Percentiles rank a stretch among this genome's conserved stretches.
Conservation (phyloP, 2,888 invertebrate genomes). For the Rutpela maculata region DNA sequence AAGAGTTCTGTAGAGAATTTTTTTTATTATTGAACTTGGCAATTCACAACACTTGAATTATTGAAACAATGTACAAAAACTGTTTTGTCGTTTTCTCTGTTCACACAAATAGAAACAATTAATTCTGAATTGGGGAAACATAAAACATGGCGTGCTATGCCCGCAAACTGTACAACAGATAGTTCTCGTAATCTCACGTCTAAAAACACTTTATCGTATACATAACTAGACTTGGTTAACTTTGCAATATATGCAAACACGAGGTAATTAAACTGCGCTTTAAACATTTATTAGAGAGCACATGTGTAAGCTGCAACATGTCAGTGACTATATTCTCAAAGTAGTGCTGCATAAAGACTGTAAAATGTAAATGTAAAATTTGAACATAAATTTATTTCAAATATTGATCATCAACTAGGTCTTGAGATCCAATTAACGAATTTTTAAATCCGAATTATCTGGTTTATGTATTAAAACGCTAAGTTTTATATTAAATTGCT, state of each 20-base stretch:
- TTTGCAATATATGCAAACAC: conserved; percentile 42
- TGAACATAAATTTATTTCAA: background rate
- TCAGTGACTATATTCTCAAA: conserved; percentile 23
- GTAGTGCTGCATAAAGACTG: background rate
- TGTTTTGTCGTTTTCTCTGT: no score
- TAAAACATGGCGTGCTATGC: no score
- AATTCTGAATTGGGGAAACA: no score
- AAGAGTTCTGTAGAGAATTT: no score
- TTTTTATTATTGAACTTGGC: no score
- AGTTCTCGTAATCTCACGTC: background rate
- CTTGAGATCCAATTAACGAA: no score
- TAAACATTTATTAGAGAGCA: conserved; percentile 43
- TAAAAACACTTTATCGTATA: conserved; percentile 25
- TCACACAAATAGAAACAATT: no score
- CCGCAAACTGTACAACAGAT: background rate
- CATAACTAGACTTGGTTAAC: conserved; percentile 36
- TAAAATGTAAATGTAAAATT: background rate
- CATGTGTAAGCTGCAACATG: conserved; percentile 40
- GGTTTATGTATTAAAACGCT: no score
- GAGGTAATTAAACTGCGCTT: conserved; percentile 46
- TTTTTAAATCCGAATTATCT: no score
- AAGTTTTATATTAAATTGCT: no score
- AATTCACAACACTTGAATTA: no score
- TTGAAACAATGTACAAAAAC: no score
- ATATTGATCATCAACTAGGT: background rate